These are phyloP conservation scores for Copsychus sechellarum DNA, from an alignment of 2,113 vertebrate species.

Conservation along the genomic window DNA sequence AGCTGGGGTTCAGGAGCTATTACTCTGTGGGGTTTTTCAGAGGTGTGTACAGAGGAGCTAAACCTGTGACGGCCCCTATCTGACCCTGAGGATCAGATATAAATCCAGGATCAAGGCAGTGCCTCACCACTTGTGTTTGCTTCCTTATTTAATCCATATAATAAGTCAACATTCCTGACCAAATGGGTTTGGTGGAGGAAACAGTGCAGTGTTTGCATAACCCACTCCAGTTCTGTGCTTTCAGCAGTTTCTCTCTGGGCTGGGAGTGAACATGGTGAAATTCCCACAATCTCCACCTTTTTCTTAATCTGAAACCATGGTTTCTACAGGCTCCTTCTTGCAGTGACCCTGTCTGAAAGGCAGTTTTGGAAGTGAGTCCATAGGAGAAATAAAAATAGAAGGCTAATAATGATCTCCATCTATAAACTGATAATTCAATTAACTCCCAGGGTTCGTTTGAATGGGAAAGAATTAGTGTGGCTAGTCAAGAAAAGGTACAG, in stretches of 20 bases:
- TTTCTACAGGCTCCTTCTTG: background rate
- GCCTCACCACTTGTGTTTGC: background rate
- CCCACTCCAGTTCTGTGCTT: background rate
- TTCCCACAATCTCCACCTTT: background rate
- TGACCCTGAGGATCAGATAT: background rate
- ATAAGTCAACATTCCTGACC: background rate
- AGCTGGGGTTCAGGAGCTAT: background rate
- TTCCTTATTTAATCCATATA: background rate
- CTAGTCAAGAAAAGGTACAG: background rate
- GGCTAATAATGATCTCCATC: background rate
- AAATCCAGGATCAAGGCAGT: background rate
- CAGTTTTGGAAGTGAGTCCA: background rate
- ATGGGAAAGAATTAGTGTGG: background rate
- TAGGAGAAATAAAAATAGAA: background rate
- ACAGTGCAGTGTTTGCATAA: background rate
- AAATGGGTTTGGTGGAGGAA: background rate
- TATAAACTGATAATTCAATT: conserved; percentile 1
- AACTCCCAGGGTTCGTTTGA: background rate
- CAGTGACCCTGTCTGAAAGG: background rate
- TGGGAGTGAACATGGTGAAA: background rate
- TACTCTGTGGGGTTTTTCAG: background rate
- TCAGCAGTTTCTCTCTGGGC: background rate
- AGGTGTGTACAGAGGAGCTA: background rate
- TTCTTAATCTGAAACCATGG: background rate
- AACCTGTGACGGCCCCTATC: background rate